Evolutionary conservation across 2,113 vertebrate genomes (phyloP).

Genomic region (Cynopterus brachyotis): DNA sequence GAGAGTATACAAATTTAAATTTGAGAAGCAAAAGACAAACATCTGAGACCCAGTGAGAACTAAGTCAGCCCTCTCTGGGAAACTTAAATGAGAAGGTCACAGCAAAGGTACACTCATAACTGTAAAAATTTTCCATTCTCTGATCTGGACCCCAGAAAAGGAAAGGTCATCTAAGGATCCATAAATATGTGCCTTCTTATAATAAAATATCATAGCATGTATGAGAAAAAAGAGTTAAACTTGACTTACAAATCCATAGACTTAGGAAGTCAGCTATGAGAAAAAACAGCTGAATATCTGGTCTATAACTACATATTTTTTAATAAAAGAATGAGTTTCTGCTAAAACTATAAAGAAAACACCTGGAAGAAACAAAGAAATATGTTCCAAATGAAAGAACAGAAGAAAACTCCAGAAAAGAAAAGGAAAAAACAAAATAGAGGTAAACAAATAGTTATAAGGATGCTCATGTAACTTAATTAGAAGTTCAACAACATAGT

Average conservation of each 20-base stretch:
- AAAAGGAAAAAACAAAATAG: too few species aligned
- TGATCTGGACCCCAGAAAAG: not conserved
- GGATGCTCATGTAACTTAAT: too few species aligned
- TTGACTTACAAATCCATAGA: not conserved
- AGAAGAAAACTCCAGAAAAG: too few species aligned
- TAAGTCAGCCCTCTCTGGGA: not conserved
- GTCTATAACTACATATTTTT: not conserved
- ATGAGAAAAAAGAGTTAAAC: not conserved
- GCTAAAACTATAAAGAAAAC: not conserved
- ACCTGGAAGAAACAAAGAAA: not conserved
- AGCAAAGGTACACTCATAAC: not conserved
- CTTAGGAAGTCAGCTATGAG: not conserved
- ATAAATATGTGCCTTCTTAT: not conserved
- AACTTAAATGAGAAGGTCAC: not conserved
- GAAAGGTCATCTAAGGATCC: not conserved
- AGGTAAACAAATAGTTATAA: too few species aligned
- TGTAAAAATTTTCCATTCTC: not conserved
- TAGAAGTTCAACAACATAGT: too few species aligned
- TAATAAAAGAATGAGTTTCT: not conserved
- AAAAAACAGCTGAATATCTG: not conserved
- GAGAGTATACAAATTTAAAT: not conserved
- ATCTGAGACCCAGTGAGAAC: not conserved
- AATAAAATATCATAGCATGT: not conserved
- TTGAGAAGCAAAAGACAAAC: not conserved
- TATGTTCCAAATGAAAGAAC: too few species aligned